These are phyloP conservation scores for Paramormyrops hopkinsi DNA, from an alignment of 2,797 vertebrate species.

Conservation along the genomic window DNA sequence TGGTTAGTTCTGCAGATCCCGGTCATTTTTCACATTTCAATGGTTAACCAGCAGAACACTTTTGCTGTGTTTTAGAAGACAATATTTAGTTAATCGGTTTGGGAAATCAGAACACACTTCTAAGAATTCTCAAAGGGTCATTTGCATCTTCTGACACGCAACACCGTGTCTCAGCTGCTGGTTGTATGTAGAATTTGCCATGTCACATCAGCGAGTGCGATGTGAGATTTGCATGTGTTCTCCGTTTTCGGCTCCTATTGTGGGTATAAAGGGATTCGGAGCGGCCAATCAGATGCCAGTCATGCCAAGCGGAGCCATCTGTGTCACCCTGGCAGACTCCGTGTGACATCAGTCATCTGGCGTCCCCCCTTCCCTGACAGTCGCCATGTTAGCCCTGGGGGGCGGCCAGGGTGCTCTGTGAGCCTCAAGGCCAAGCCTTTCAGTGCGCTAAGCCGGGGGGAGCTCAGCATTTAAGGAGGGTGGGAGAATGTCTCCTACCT, in stretches of 20 bases:
- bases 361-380: background rate
- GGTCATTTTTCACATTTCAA: background rate
- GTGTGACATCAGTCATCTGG: constrained; percentile 1
- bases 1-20: background rate
- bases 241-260: background rate
- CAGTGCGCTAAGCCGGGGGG: background rate
- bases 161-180: background rate
- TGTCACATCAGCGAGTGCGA: background rate
- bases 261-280: background rate
- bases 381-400: background rate
- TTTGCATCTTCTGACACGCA: background rate
- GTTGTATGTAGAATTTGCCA: background rate
- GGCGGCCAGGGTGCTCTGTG: background rate
- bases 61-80: background rate
- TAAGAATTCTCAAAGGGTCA: background rate
- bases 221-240: background rate
- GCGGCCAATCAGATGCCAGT: background rate
- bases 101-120: background rate
- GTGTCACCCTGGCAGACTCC: background rate
- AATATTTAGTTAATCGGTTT: background rate
- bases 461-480: background rate
- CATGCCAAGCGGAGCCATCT: constrained; percentile 7
- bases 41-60: background rate
- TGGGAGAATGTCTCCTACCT: background rate
- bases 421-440: background rate